Evolutionary conservation across 2,888 invertebrate species (phyloP).

Genomic region (Penaeus monodon): DNA sequence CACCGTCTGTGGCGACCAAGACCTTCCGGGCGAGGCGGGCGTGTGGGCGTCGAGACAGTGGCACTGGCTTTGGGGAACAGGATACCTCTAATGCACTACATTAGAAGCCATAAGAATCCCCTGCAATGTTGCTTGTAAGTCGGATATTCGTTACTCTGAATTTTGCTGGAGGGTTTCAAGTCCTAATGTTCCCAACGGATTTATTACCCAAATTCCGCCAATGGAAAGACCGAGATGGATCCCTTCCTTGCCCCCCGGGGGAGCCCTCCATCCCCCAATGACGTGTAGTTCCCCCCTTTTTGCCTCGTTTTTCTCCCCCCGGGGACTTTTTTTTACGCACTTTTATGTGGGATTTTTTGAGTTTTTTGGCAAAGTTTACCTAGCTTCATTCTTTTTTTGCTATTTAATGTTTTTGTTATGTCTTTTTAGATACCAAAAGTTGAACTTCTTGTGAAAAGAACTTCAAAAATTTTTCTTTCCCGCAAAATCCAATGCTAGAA

Average conservation of each 20-base stretch:
- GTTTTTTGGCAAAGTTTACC: no score
- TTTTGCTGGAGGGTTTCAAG: slow-evolving; percentile 24
- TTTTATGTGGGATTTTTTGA: no score
- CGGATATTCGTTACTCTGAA: slow-evolving; percentile 36
- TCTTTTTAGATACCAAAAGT: no score
- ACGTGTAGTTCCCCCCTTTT: background rate
- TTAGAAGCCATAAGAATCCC: slow-evolving; percentile 10
- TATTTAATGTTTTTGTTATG: no score
- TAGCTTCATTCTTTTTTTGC: no score
- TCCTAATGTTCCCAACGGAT: slow-evolving; percentile 50
- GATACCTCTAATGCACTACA: background rate
- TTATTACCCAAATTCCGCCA: slow-evolving; percentile 39
- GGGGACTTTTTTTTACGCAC: background rate
- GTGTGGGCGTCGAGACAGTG: no score
- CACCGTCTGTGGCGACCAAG: no score
- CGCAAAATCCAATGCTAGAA: no score
- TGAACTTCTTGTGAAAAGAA: no score
- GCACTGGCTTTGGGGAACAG: no score
- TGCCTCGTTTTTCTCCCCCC: background rate
- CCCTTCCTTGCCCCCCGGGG: slow-evolving; percentile 1
- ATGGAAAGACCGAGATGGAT: slow-evolving; percentile 48
- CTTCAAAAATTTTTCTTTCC: no score
- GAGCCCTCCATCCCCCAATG: background rate
- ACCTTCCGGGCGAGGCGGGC: no score
- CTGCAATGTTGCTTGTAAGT: slow-evolving; percentile 13